A percentile compares a stretch with the other conserved stretches of the same genome.
Evolutionary conservation across 2,888 invertebrate species (phyloP).

Genomic region (Sarcophaga subvicina): DNA sequence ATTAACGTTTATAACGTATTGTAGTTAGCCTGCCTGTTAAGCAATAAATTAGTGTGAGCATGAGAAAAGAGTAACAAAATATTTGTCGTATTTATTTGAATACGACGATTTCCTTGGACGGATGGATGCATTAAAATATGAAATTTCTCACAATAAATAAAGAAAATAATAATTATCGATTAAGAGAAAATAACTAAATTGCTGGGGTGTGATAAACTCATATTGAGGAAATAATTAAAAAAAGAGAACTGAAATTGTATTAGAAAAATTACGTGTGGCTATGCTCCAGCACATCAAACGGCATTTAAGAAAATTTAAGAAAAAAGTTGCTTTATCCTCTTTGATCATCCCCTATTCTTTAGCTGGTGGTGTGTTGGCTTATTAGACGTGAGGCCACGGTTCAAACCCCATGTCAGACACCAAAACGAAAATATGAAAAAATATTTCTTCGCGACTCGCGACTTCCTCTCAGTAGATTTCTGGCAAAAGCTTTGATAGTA

Average conservation of each 20-base stretch:
- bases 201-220: neutral
- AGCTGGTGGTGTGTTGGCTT: too few species aligned
- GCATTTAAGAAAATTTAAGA: too few species aligned
- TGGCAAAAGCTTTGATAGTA: too few species aligned
- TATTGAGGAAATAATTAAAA: neutral
- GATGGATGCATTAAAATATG: neutral
- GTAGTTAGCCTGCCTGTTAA: neutral
- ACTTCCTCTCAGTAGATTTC: too few species aligned
- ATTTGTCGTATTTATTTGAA: neutral
- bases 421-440: too few species aligned
- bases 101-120: too few species aligned
- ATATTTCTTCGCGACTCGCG: too few species aligned
- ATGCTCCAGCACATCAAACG: too few species aligned
- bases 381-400: too few species aligned
- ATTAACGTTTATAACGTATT: neutral
- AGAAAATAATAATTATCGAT: neutral
- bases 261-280: neutral
- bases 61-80: neutral
- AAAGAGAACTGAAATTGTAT: neutral
- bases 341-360: too few species aligned
- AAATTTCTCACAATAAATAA: conserved; percentile 27
- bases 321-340: too few species aligned
- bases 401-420: too few species aligned
- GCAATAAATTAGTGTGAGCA: neutral
- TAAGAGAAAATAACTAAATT: neutral